Evolutionary conservation across 2,888 invertebrate genomes (phyloP), one percentile per base, ranked within the genome.

Genomic region (Scaptomyza cyrtandrae): DNA sequence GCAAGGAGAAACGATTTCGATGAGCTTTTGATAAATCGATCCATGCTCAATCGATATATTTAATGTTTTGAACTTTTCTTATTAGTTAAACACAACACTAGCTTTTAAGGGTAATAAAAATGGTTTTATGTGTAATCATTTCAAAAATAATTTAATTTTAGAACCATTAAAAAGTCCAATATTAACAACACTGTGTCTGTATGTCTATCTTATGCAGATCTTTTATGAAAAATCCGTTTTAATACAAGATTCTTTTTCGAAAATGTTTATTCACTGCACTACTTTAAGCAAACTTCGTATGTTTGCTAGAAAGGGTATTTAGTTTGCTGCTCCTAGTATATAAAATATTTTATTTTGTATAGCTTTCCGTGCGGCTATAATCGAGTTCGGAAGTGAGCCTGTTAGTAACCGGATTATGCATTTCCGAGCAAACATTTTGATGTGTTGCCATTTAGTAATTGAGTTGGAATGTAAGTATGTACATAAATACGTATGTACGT

Each of bases 301-400:
- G 7, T 7, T n/a, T 9, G 41, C 41, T 41, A 9, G 9, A 6
- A 49, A 52, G 13, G 14, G 13, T 29, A 16, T 53, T 13, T n/a
- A 19, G 49, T n/a, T n/a, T 19, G 3, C n/a, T 24, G 41, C 9
- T 41, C n/a, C 39, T n/a, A 16, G 16, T 5, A 3, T 3, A 27
- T 27, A 27, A 6, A 10, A 13, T 3, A 6, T 24, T n/a, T 27
- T 27, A 27, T 39, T 52, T 39, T 16, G 14, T 37, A 37, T 14
- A 27, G 35, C 19, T 50, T 24, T 37, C 7, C 6, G 48, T 24
- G 46, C 54, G 33, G 10, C 37, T 24, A 37, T 65, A 65, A 65
- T 65, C 57, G 39, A 37, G 67, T 67, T 65, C 65, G 65, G 65
- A 65, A 65, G 65, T 65, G 67, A 64, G 64, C 67, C 64, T 64